Conservation (phyloP, 1,140 invertebrate genomes). For the Lucilia cuprina region DNA sequence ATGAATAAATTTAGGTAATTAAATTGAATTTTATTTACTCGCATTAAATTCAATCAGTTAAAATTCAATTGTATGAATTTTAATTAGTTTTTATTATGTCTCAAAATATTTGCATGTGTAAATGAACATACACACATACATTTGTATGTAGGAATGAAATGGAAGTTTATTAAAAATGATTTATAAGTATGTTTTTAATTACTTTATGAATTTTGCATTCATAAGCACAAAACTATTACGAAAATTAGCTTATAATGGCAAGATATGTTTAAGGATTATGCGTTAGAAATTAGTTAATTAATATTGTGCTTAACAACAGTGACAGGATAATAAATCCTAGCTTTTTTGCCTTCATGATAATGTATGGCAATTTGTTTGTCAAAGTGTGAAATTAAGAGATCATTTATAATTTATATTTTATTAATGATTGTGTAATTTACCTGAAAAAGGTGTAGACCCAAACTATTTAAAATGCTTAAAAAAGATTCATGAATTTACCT, state of each 20-base stretch:
- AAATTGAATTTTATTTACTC: no score
- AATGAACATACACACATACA: no score
- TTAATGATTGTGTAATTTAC: no score
- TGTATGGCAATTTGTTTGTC: no score
- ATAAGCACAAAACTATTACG: neutral
- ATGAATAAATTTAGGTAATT: no score
- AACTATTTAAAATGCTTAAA: no score
- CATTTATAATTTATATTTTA: no score
- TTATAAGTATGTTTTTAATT: neutral
- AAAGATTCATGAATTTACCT: no score
- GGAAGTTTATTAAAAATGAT: neutral
- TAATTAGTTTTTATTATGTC: neutral
- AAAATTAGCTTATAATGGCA: neutral
- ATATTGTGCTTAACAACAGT: neutral
- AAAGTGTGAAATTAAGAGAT: no score
- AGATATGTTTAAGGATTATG: neutral
- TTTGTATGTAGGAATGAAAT: neutral
- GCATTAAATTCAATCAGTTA: no score
- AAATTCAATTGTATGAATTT: neutral
- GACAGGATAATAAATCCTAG: neutral
- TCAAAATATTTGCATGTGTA: neutral
- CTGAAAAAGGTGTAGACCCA: no score
- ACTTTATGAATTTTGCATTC: neutral
- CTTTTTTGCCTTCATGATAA: no score
- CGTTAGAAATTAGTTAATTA: conserved; percentile 4